Conservation (phyloP, 2,113 vertebrate species). For the Cyrtonyx montezumae region DNA sequence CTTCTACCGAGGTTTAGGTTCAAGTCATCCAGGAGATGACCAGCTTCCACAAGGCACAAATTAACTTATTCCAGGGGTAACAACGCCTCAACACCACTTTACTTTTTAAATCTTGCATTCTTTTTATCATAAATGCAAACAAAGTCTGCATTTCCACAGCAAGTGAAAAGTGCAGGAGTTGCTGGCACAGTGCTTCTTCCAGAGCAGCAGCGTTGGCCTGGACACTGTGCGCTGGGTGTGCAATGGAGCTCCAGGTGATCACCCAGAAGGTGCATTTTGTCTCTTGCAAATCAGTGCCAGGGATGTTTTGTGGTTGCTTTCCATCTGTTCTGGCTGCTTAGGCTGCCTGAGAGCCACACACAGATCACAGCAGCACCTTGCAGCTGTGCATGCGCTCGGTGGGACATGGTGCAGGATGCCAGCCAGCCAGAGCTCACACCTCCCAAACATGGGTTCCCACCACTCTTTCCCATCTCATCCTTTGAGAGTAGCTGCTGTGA, state of each 20-base stretch:
- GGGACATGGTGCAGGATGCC: not conserved
- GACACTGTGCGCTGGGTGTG: not conserved
- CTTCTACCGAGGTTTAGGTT: not conserved
- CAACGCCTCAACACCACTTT: not conserved
- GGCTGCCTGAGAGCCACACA: not conserved
- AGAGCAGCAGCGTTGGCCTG: accelerated
- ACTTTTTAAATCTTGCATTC: not conserved
- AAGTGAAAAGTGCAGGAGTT: accelerated
- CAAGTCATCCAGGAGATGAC: accelerated
- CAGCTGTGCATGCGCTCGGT: accelerated
- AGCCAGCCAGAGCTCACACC: not conserved
- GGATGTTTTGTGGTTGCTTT: not conserved
- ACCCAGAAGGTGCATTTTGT: not conserved
- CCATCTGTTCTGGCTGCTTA: not conserved
- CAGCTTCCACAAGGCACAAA: not conserved
- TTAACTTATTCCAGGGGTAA: not conserved
- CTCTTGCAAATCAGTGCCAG: not conserved
- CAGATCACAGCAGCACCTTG: not conserved
- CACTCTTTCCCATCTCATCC: not conserved
- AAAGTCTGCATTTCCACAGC: not conserved
- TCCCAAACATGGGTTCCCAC: not conserved
- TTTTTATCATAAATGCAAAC: not conserved
- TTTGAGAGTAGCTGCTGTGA: not conserved
- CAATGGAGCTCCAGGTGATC: not conserved
- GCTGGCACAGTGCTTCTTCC: too few species aligned